Percentiles rank a stretch among this genome's conserved stretches.
Conservation (phyloP, 2,113 vertebrate species). For the Sitta europaea region DNA sequence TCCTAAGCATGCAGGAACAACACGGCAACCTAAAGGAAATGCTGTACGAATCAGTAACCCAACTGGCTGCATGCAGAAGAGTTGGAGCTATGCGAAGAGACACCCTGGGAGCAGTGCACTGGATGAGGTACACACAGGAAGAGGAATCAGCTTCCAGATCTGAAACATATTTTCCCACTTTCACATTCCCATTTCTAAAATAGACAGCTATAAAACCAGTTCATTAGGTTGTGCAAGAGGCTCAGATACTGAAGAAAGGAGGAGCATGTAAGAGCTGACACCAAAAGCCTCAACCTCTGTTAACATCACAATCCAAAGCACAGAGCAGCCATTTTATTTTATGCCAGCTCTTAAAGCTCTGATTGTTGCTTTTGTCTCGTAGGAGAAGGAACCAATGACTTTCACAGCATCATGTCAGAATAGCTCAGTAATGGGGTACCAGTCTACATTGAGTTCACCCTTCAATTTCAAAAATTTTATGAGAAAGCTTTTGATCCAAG, state of each 20-base stretch:
- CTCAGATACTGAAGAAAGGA: not conserved
- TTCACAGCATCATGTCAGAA: not conserved
- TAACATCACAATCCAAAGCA: rapidly evolving
- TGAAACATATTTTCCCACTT: not conserved
- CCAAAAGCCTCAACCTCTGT: not conserved
- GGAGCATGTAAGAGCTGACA: not conserved
- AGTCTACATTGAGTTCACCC: not conserved
- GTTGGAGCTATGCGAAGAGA: not conserved
- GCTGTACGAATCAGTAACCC: not conserved
- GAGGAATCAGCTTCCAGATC: not conserved
- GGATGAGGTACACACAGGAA: not conserved
- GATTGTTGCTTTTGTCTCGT: not conserved
- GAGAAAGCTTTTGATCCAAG: not conserved
- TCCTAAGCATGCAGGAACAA: not conserved
- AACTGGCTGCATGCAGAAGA: not conserved
- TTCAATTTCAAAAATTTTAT: not conserved
- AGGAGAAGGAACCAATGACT: not conserved
- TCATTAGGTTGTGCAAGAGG: not conserved
- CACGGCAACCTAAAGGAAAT: not conserved
- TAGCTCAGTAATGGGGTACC: not conserved
- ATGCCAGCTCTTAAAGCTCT: not conserved
- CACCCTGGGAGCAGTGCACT: not conserved
- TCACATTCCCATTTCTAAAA: not conserved
- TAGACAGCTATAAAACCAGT: not conserved
- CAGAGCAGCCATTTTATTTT: not conserved